phyloP scores from a whole-genome alignment of 1,140 invertebrate species.

The Lepidurus couesii region DNA sequence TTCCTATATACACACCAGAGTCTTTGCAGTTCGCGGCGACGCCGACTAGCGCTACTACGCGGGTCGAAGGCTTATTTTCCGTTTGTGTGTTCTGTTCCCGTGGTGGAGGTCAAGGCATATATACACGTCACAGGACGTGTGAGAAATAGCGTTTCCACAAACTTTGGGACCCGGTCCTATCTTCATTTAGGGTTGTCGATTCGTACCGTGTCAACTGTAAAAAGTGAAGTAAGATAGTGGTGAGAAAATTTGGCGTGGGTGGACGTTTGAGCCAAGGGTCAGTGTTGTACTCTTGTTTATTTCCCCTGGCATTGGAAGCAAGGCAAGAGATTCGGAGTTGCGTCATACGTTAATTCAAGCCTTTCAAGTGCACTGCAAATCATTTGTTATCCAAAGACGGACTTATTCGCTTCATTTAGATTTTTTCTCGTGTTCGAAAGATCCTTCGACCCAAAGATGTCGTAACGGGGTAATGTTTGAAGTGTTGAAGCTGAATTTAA shows the following conservation, averaged over 20 bases:
- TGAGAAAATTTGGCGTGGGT: too few relatives aligned
- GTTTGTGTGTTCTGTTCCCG: conserved; percentile 15
- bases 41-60: not conserved
- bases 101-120: not conserved
- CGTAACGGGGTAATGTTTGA: not conserved
- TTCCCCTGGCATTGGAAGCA: not conserved
- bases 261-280: not conserved
- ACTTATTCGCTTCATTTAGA: too few relatives aligned
- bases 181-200: too few relatives aligned
- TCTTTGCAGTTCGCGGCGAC: conserved; percentile 9
- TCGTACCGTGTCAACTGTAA: too few relatives aligned
- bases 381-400: too few relatives aligned
- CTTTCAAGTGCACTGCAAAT: not conserved
- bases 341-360: not conserved
- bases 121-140: conserved; percentile 4
- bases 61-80: conserved; percentile 12
- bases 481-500: not conserved
- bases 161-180: not conserved
- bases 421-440: not conserved
- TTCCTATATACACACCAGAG: not conserved
- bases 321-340: not conserved
- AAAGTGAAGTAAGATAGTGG: too few relatives aligned
- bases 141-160: not conserved
- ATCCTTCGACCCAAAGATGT: not conserved
- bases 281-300: not conserved